Evolutionary conservation across 2,797 vertebrate genomes (phyloP), one percentile per base, ranked within the genome.

Genomic region (Aeoliscus strigatus): DNA sequence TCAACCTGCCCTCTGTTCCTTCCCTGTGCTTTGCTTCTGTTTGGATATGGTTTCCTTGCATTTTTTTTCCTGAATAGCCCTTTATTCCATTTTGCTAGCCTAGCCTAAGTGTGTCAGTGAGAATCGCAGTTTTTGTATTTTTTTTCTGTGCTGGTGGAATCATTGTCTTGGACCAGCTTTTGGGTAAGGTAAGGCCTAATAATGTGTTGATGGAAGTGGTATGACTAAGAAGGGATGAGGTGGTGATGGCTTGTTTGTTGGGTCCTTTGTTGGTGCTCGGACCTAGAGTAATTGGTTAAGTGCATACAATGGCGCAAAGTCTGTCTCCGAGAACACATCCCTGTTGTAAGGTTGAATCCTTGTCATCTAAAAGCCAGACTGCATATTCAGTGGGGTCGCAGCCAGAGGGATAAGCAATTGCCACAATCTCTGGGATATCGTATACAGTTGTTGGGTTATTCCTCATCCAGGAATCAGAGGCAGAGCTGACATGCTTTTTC

Each of bases 361-460:
- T 4, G 9, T 31, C 35, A 60, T 60, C 41, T 48, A 60, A 8
- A 24, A 11, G 13, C 39, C 41, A 46, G 9, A 29, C n/a, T n/a
- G n/a, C n/a, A n/a, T n/a, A n/a, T n/a, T n/a, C n/a, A n/a, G n/a
- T n/a, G n/a, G n/a, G n/a, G n/a, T n/a, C n/a, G n/a, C n/a, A n/a
- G n/a, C n/a, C n/a, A n/a, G n/a, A n/a, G n/a, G n/a, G n/a, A n/a
- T n/a, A n/a, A n/a, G n/a, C n/a, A n/a, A n/a, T n/a, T n/a, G n/a
- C n/a, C n/a, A n/a, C n/a, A n/a, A n/a, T n/a, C n/a, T n/a, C n/a
- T n/a, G n/a, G n/a, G n/a, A n/a, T n/a, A n/a, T n/a, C n/a, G n/a
- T n/a, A n/a, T n/a, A n/a, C n/a, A n/a, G n/a, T n/a, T n/a, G n/a
- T n/a, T n/a, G n/a, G n/a, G n/a, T n/a, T n/a, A n/a, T n/a, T n/a